These are phyloP conservation scores for Megaustenia siamemsis DNA, from an alignment of 2,888 invertebrate genomes.

Conservation along the genomic window DNA sequence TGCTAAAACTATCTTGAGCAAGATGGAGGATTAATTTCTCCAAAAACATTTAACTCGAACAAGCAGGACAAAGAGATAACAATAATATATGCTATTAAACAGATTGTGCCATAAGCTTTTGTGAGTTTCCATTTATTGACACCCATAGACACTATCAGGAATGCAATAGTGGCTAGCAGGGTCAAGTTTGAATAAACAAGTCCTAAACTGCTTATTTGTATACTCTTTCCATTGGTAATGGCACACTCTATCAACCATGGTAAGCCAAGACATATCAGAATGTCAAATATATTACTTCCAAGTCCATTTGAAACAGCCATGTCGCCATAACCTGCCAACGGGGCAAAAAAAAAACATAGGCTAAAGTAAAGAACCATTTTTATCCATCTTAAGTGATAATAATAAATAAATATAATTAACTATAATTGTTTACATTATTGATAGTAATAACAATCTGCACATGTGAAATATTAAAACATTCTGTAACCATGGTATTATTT, in stretches of 20 bases:
- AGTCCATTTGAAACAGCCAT: slow-evolving; percentile 79
- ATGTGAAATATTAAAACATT: no score
- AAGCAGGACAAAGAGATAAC: slow-evolving; percentile 89
- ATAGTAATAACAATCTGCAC: no score
- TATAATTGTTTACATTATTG: no score
- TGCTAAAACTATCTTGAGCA: slow-evolving; percentile 81
- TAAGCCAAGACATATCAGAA: slow-evolving; percentile 76
- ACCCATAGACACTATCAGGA: slow-evolving; percentile 86
- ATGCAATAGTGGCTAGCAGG: slow-evolving; percentile 87
- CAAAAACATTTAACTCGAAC: slow-evolving; percentile 92
- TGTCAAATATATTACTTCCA: slow-evolving; percentile 79
- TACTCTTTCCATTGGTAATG: slow-evolving; percentile 83
- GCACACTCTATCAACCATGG: slow-evolving; percentile 76
- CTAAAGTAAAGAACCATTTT: no score
- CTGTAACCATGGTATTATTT: no score
- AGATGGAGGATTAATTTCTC: slow-evolving; percentile 92
- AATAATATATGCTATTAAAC: slow-evolving; percentile 85
- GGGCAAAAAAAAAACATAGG: no score
- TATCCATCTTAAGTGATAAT: no score
- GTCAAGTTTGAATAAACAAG: slow-evolving; percentile 91
- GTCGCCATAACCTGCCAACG: slow-evolving; percentile 74
- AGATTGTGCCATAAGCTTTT: slow-evolving; percentile 85
- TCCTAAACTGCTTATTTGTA: slow-evolving; percentile 88
- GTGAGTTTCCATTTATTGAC: slow-evolving; percentile 85
- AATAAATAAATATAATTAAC: no score